Evolutionary conservation across 2,113 vertebrate genomes (phyloP).

Genomic region (Dasyornis broadbenti): DNA sequence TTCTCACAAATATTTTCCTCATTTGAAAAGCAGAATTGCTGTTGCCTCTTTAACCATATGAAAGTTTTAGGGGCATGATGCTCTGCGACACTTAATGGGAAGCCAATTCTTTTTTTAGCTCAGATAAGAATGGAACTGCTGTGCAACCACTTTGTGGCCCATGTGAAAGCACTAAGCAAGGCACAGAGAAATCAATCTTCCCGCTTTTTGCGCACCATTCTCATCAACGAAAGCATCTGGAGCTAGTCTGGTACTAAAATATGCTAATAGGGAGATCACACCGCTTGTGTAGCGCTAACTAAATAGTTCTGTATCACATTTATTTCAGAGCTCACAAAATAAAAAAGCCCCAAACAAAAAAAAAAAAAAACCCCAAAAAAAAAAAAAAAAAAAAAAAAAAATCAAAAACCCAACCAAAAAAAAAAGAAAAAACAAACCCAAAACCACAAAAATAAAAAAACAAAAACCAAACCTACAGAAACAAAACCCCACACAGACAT

Average conservation of each 20-base stretch:
- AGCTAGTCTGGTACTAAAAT: slow-evolving; percentile 18
- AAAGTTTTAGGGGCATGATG: not conserved
- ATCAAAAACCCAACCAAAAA: too few relatives aligned
- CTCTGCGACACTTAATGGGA: not conserved
- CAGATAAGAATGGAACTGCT: not conserved
- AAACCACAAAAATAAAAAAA: not conserved
- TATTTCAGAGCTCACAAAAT: not conserved
- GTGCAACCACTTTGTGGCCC: not conserved
- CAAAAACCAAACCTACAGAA: too few relatives aligned
- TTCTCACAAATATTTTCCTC: not conserved
- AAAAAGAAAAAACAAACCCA: not conserved
- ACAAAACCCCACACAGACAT: too few relatives aligned
- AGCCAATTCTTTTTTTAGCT: not conserved
- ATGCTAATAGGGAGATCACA: not conserved
- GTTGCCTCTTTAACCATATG: not conserved
- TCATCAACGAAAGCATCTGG: slow-evolving; percentile 45
- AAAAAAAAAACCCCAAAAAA: not conserved
- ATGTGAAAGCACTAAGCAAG: slow-evolving; percentile 9
- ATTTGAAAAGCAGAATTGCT: not conserved
- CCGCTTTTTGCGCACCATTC: not conserved
- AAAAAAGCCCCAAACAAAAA: rapidly evolving
- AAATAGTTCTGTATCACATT: not conserved
- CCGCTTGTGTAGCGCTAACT: not conserved
- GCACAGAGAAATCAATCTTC: not conserved
- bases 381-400: not conserved